Conservation (phyloP, 2,888 invertebrate species). For the Selenia dentaria region DNA sequence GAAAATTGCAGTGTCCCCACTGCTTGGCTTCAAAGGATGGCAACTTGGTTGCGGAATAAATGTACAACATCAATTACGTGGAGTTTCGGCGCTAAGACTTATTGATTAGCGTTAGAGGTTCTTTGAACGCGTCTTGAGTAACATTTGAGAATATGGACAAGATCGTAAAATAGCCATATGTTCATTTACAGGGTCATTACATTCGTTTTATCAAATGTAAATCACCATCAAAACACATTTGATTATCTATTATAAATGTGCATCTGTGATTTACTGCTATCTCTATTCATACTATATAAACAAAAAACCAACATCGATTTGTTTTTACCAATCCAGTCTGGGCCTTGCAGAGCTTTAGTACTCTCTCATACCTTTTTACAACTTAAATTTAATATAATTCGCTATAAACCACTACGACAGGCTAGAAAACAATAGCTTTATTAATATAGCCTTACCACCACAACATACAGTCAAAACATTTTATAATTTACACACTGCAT, state of each 20-base stretch:
- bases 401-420: constrained; percentile 64
- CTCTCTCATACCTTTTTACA: constrained; percentile 64
- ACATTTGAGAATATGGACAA: no score
- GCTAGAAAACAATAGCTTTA: constrained; percentile 47
- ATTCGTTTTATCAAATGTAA: no score
- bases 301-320: constrained; percentile 11
- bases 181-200: no score
- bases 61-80: no score
- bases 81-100: no score
- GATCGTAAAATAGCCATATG: no score
- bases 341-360: constrained; percentile 51
- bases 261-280: constrained; percentile 26
- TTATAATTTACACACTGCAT: constrained; percentile 19
- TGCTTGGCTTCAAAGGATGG: no score
- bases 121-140: no score
- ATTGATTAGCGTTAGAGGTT: no score
- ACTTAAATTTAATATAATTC: constrained; percentile 65
- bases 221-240: no score
- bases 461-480: constrained; percentile 24
- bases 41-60: no score
- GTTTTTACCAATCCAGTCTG: constrained; percentile 21
- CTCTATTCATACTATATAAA: constrained; percentile 15
- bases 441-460: constrained; percentile 38
- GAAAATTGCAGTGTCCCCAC: no score
- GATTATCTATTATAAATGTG: constrained; percentile 14